Evolutionary conservation across 1,140 invertebrate species (phyloP).

Genomic region (Heliconius himera): DNA sequence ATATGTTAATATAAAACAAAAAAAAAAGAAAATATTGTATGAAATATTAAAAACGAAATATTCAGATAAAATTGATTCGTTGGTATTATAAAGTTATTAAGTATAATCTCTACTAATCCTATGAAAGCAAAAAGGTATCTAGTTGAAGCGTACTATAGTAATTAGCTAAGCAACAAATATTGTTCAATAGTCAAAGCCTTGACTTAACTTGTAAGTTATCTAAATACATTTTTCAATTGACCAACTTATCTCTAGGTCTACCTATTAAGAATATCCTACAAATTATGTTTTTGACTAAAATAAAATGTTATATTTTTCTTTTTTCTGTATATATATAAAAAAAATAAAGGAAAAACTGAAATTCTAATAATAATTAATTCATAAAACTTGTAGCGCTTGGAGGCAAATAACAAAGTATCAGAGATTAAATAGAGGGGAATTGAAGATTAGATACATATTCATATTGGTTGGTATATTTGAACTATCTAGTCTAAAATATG

Average conservation of each 20-base stretch:
- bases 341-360: background rate
- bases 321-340: background rate
- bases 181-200: constrained; percentile 53
- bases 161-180: constrained; percentile 65
- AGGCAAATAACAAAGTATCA: background rate
- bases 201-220: constrained; percentile 55
- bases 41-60: background rate
- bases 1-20: background rate
- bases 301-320: background rate
- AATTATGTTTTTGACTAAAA: constrained; percentile 24
- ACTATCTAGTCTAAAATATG: background rate
- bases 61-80: background rate
- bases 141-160: constrained; percentile 47
- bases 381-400: background rate
- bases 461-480: background rate
- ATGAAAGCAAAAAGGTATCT: constrained; percentile 66
- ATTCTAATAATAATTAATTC: background rate
- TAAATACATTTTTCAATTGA: constrained; percentile 69
- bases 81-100: constrained; percentile 40
- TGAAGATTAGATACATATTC: background rate
- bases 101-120: constrained; percentile 49
- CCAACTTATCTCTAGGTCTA: constrained; percentile 71
- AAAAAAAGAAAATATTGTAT: background rate
- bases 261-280: constrained; percentile 58
- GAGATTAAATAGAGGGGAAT: background rate